Evolutionary conservation across 2,113 vertebrate species (phyloP), one percentile per base, ranked within the genome.

Genomic region (Megalops atlanticus): DNA sequence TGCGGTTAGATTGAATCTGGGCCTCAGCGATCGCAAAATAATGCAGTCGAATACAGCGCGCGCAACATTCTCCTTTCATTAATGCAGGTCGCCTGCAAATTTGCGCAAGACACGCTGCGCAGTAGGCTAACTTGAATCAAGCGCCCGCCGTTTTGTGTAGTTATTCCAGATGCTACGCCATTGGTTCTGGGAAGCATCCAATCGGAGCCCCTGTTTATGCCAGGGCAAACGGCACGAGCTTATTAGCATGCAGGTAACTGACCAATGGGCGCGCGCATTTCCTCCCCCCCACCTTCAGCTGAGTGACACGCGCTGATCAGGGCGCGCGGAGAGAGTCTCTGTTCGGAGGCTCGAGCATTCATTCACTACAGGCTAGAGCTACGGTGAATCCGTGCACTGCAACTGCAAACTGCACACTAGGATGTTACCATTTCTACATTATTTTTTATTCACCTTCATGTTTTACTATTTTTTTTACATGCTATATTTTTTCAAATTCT

Each of bases 251-350:
- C 92, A 91, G 89, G 89, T 89, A 89, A 87, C 87, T 86, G 84
- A 85, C 94, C 94, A 95, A 95, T 95, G 79, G 85, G 85, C 88
- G 89, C 68, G 45, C 85, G 93, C 94, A 93, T 94, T 95, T 92
- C 58, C 45, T 58, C 73, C 38, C 74, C 52, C 27, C 45, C 0
- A 94, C 92, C 90, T 90, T 92, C 89, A 90, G 92, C 89, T 89
- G 90, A 94, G 92, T 94, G 93, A 94, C 95, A 93, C 93, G 93
- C 90, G 91, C 93, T 91, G 90, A 94, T 92, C 95, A 95, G 95
- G 94, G 95, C 95, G 94, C 94, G 92, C 92, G 91, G 94, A 94
- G 92, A 91, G 94, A 92, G 94, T 82, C 89, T 93, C 94, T 92
- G 92, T 91, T 89, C 82, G 90, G 91, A 92, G 95, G 94, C 93